phyloP scores from a whole-genome alignment of 2,113 vertebrate species.

The Tautogolabrus adspersus region DNA sequence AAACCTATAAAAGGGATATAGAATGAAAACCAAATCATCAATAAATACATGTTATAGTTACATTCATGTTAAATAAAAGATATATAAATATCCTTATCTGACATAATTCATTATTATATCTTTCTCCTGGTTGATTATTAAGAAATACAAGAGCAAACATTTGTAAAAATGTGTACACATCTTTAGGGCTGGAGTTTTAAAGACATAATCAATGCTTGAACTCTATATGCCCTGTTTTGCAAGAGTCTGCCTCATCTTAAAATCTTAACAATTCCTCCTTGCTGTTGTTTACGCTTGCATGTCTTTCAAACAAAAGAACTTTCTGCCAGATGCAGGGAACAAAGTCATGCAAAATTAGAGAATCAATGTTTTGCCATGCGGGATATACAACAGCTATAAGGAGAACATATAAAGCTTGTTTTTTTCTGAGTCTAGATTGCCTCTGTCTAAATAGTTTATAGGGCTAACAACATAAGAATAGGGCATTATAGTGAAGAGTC shows the following conservation, averaged over 20 bases:
- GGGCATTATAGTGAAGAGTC: constrained; percentile 40
- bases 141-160: constrained; percentile 27
- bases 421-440: constrained; percentile 40
- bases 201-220: constrained; percentile 18
- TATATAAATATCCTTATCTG: no score
- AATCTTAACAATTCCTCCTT: constrained; percentile 31
- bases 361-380: constrained; percentile 35
- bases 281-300: neutral
- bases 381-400: constrained; percentile 46
- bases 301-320: constrained; percentile 12
- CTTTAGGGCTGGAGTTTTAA: constrained; percentile 8
- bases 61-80: no score
- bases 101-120: constrained; percentile 10
- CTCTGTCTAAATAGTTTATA: constrained; percentile 47
- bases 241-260: constrained; percentile 43
- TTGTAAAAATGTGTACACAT: constrained; percentile 26
- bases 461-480: constrained; percentile 46
- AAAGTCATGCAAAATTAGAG: no score
- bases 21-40: no score
- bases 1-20: no score
- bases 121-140: neutral
- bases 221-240: constrained; percentile 37
- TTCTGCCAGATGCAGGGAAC: constrained; percentile 35
- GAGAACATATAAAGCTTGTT: constrained; percentile 39
- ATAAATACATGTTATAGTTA: no score